Evolutionary conservation across 2,113 vertebrate genomes (phyloP).

Genomic region (Gavia stellata): DNA sequence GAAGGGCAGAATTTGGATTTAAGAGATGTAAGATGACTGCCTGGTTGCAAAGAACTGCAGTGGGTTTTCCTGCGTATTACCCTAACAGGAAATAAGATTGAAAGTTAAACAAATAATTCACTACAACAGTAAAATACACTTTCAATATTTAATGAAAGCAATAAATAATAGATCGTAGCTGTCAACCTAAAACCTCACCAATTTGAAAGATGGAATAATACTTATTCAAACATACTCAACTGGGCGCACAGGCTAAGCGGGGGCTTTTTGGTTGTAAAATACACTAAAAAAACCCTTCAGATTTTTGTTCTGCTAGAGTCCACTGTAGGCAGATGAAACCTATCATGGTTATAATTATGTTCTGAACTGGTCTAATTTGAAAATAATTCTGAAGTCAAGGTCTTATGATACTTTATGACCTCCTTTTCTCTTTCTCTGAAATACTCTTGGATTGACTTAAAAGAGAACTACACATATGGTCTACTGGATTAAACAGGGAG

Average conservation of each 20-base stretch:
- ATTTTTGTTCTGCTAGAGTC: neutral
- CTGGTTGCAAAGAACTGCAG: neutral
- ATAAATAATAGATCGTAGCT: neutral
- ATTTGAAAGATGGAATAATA: neutral
- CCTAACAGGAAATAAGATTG: neutral
- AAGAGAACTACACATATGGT: conserved; percentile 69
- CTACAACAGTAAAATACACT: neutral
- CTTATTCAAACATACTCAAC: neutral
- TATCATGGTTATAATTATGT: conserved; percentile 26
- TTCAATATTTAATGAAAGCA: conserved; percentile 11
- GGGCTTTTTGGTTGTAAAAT: neutral
- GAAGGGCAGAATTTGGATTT: neutral
- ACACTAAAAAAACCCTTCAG: neutral
- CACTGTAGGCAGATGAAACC: conserved; percentile 42
- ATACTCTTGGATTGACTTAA: conserved; percentile 71
- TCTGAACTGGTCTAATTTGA: conserved; percentile 49
- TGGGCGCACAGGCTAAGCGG: neutral
- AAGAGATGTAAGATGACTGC: neutral
- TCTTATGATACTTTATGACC: conserved; percentile 49
- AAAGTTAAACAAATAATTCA: neutral
- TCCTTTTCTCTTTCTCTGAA: conserved; percentile 57
- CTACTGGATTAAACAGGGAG: conserved; percentile 54
- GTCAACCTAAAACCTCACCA: neutral
- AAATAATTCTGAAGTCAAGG: conserved; percentile 63
- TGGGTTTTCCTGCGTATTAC: neutral